These are phyloP conservation scores for Corythucha ciliata DNA, from an alignment of 2,888 invertebrate genomes.

Conservation along the genomic window DNA sequence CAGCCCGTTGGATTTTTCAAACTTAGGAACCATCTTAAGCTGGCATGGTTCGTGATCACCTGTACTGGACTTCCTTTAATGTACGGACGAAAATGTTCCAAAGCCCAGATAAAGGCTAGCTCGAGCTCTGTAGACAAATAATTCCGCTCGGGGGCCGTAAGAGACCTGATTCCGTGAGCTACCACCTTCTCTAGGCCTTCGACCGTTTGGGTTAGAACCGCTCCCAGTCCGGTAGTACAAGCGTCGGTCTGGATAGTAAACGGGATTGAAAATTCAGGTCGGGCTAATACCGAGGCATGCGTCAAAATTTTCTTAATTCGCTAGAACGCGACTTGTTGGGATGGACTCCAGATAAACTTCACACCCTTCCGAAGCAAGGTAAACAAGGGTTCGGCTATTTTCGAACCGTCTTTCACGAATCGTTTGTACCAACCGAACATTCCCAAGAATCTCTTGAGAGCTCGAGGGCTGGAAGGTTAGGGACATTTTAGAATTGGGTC, in stretches of 20 bases:
- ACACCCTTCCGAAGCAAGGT: constrained; percentile 3
- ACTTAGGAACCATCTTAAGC: neutral
- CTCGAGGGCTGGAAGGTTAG: neutral
- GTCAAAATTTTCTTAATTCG: constrained; percentile 7
- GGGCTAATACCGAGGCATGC: neutral
- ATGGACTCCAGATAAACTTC: neutral
- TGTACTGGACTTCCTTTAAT: neutral
- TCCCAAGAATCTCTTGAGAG: constrained; percentile 3
- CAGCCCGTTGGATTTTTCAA: neutral
- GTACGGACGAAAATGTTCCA: constrained; percentile 6
- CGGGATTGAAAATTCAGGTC: constrained; percentile 2
- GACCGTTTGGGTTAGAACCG: neutral
- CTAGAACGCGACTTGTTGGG: constrained; percentile 3
- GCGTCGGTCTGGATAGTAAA: constrained; percentile 2
- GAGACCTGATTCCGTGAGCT: constrained; percentile 2
- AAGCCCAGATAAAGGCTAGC: constrained; percentile 6
- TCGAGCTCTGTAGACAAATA: constrained; percentile 1
- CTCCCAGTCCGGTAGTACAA: constrained; percentile 1
- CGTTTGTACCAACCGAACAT: constrained; percentile 6
- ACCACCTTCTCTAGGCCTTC: constrained; percentile 1
- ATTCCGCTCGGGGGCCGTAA: neutral
- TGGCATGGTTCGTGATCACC: neutral
- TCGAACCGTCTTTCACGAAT: constrained; percentile 4
- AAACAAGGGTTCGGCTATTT: constrained; percentile 5
- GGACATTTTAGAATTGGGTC: neutral